Percentiles rank a stretch among this genome's conserved stretches.
These are phyloP conservation scores for Belonocnema kinseyi DNA, from an alignment of 1,140 invertebrate species.

Conservation along the genomic window DNA sequence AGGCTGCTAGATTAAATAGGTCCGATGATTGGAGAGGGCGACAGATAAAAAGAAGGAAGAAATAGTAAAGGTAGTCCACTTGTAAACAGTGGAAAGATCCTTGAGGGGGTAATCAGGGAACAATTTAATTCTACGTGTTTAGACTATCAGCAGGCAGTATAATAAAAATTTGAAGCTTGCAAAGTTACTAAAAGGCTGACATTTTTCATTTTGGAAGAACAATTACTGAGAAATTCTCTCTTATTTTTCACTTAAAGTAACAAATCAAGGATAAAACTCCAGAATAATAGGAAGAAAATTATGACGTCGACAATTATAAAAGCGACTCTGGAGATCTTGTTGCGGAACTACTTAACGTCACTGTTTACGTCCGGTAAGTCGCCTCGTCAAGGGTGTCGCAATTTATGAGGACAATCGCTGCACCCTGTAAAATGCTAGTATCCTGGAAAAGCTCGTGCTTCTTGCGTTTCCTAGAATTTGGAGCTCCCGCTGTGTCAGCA, in stretches of 20 bases:
- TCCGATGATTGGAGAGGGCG: too few species aligned
- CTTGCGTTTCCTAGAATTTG: slow-evolving; percentile 37
- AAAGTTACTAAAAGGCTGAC: too few species aligned
- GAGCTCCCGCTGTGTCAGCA: slow-evolving; percentile 38
- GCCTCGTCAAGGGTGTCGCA: slow-evolving; percentile 44
- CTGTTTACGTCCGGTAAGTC: slow-evolving; percentile 51
- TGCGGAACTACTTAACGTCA: slow-evolving; percentile 58
- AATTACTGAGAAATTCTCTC: not conserved
- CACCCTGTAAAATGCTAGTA: slow-evolving; percentile 36
- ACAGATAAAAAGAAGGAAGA: too few species aligned
- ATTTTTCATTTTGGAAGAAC: not conserved
- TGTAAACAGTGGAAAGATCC: too few species aligned
- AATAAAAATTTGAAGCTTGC: too few species aligned
- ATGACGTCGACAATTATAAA: slow-evolving; percentile 53
- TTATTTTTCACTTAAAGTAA: slow-evolving; percentile 22
- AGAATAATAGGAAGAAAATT: slow-evolving; percentile 46
- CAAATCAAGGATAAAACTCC: slow-evolving; percentile 31
- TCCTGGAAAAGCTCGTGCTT: slow-evolving; percentile 47
- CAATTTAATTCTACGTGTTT: too few species aligned
- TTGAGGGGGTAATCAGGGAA: too few species aligned
- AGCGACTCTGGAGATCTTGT: slow-evolving; percentile 50
- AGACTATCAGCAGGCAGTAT: too few species aligned
- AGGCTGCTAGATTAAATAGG: too few species aligned
- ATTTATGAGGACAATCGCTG: slow-evolving; percentile 50
- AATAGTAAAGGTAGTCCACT: too few species aligned